Conservation (phyloP, 1,140 invertebrate species). For the Megathymus violae region DNA sequence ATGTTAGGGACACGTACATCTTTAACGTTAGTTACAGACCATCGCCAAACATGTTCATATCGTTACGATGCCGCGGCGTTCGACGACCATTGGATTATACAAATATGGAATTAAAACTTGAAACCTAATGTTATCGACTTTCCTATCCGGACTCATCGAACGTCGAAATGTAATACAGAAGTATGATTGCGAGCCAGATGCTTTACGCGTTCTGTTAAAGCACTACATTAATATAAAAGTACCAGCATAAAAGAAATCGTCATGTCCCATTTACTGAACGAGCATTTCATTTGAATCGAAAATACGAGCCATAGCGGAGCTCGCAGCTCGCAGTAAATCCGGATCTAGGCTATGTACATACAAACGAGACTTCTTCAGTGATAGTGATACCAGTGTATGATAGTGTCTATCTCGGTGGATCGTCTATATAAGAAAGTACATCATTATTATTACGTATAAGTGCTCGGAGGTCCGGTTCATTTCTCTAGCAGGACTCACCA, state of each 20-base stretch:
- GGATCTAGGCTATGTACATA: slow-evolving; percentile 21
- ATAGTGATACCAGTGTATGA: slow-evolving; percentile 1
- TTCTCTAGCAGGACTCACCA: too few species aligned
- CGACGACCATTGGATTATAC: too few species aligned
- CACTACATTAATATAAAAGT: slow-evolving; percentile 19
- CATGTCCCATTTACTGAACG: slow-evolving; percentile 21
- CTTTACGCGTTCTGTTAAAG: neutral
- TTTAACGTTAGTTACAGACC: too few species aligned
- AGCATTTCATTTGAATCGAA: slow-evolving; percentile 23
- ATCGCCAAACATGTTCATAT: too few species aligned
- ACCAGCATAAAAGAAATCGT: slow-evolving; percentile 15
- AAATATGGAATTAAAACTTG: too few species aligned
- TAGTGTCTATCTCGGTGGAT: neutral
- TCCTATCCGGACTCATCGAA: too few species aligned
- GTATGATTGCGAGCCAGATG: neutral
- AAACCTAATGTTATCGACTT: too few species aligned
- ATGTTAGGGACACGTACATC: too few species aligned
- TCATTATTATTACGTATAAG: too few species aligned
- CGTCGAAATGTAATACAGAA: too few species aligned
- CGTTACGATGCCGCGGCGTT: too few species aligned
- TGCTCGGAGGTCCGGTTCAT: too few species aligned
- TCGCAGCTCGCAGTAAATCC: slow-evolving; percentile 9
- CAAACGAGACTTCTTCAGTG: slow-evolving; percentile 9
- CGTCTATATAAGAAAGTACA: neutral
- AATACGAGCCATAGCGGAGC: slow-evolving; percentile 11